phyloP scores from a whole-genome alignment of 2,113 vertebrate species.

The Pyrgilauda ruficollis region DNA sequence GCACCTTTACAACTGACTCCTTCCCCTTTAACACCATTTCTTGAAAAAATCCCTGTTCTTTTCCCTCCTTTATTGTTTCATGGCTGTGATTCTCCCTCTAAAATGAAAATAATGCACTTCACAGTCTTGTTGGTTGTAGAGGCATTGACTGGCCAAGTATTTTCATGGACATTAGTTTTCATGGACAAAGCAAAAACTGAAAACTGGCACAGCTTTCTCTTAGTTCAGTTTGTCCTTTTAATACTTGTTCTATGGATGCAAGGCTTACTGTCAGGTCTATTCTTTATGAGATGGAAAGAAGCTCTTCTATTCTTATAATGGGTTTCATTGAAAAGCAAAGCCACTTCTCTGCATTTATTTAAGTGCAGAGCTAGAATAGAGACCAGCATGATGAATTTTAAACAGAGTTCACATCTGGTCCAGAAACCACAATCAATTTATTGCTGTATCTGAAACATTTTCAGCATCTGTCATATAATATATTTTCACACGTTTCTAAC shows the following conservation, averaged over 20 bases:
- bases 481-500: conserved; percentile 78
- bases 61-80: not conserved
- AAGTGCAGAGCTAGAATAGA: conserved; percentile 50
- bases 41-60: not conserved
- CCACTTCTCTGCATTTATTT: conserved; percentile 63
- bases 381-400: conserved; percentile 71
- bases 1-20: not conserved
- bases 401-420: conserved; percentile 74
- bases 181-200: not conserved
- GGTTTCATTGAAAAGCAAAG: conserved; percentile 55
- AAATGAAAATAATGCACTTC: not conserved
- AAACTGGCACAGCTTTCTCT: not conserved
- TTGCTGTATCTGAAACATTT: conserved; percentile 75
- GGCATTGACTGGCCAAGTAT: not conserved
- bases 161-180: not conserved
- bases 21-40: not conserved
- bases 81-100: not conserved
- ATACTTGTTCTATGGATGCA: not conserved
- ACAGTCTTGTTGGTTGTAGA: not conserved
- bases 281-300: conserved; percentile 41
- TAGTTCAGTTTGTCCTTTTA: conserved; percentile 28
- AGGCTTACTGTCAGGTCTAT: conserved; percentile 35
- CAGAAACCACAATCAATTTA: conserved; percentile 74
- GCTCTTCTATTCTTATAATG: conserved; percentile 44
- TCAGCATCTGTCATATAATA: conserved; percentile 75